Evolutionary conservation across 2,888 invertebrate species (phyloP).

Genomic region (Octodonta nipae): DNA sequence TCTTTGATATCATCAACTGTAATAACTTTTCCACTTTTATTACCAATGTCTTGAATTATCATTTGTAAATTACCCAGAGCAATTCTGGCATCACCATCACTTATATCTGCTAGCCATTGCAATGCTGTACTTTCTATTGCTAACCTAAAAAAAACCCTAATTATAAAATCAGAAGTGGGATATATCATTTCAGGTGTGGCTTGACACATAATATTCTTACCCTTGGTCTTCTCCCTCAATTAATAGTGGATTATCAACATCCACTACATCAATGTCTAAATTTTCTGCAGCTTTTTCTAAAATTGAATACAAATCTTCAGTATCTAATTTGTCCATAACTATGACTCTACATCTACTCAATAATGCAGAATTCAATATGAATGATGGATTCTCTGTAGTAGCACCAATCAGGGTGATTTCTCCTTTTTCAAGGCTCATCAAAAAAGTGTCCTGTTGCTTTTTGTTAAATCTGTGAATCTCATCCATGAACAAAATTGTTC

Average conservation of each 20-base stretch:
- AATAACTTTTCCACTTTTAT: constrained; percentile 38
- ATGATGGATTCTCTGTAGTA: constrained; percentile 81
- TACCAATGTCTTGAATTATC: constrained; percentile 43
- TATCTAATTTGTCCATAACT: constrained; percentile 54
- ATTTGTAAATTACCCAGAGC: constrained; percentile 65
- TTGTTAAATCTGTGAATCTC: constrained; percentile 81
- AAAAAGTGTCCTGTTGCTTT: constrained; percentile 67
- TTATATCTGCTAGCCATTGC: constrained; percentile 57
- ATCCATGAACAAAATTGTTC: constrained; percentile 71
- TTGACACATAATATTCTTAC: too few species aligned
- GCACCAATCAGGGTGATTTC: constrained; percentile 67
- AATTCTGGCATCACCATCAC: constrained; percentile 70
- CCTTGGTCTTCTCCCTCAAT: too few species aligned
- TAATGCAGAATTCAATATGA: constrained; percentile 65
- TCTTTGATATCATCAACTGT: constrained; percentile 55
- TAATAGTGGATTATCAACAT: constrained; percentile 15
- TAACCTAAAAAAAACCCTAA: constrained; percentile 13
- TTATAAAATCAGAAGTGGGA: too few species aligned
- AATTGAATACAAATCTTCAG: constrained; percentile 47
- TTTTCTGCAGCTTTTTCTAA: constrained; percentile 43
- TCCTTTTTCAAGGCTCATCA: constrained; percentile 69
- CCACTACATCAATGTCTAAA: constrained; percentile 30
- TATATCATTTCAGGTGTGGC: too few species aligned
- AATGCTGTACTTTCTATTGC: constrained; percentile 47
- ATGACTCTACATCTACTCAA: constrained; percentile 67